A percentile compares a stretch with the other conserved stretches of the same genome.
Evolutionary conservation across 1,140 invertebrate genomes (phyloP).

Genomic region (Maniola jurtina): DNA sequence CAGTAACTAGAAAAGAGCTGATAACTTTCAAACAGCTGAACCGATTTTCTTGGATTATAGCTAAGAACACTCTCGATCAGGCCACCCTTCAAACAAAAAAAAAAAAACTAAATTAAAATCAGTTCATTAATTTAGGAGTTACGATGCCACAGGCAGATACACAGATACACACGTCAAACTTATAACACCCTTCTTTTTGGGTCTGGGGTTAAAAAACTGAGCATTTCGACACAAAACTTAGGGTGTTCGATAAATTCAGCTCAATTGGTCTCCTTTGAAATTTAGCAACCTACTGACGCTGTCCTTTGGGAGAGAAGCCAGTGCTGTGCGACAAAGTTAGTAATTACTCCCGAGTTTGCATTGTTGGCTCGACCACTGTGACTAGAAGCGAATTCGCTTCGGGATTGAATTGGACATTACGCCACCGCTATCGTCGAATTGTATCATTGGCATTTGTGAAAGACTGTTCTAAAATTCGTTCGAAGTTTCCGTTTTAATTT

Average conservation of each 20-base stretch:
- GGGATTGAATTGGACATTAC: constrained; percentile 11
- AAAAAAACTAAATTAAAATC: too few species aligned
- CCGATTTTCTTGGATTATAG: too few species aligned
- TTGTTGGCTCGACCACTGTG: constrained; percentile 15
- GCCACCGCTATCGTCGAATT: constrained; percentile 1
- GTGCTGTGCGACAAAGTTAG: constrained; percentile 8
- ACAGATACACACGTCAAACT: too few species aligned
- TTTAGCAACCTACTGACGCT: not conserved
- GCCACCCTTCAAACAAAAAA: too few species aligned
- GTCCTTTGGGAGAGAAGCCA: constrained; percentile 5
- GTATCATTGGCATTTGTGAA: constrained; percentile 5
- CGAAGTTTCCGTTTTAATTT: not conserved
- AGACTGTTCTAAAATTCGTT: constrained; percentile 1
- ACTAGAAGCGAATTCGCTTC: constrained; percentile 8
- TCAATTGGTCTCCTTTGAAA: not conserved
- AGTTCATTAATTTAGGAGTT: too few species aligned
- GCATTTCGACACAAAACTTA: not conserved
- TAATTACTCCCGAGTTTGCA: constrained; percentile 15
- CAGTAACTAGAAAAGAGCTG: too few species aligned
- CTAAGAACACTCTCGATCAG: too few species aligned
- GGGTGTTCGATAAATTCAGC: not conserved
- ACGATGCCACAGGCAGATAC: not conserved
- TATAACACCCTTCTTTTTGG: too few species aligned
- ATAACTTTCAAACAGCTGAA: too few species aligned
- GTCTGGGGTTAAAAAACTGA: too few species aligned